Conservation (phyloP, 2,113 vertebrate genomes). For the Camelus bactrianus region DNA sequence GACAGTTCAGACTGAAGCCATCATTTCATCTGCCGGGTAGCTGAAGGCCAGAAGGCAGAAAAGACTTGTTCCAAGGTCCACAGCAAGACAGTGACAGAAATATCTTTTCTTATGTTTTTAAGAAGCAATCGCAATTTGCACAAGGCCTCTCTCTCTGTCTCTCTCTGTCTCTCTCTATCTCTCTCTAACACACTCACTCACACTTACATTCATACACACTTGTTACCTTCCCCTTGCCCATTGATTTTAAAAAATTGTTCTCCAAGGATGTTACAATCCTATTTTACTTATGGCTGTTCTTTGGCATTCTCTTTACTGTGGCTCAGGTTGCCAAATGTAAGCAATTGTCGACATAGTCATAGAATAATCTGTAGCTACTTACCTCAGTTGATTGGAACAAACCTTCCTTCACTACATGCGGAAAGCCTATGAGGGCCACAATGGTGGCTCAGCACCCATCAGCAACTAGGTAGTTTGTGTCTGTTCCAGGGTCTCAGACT, state of each 20-base stretch:
- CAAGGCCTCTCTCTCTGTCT: not conserved
- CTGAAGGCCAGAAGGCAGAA: not conserved
- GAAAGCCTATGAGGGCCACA: not conserved
- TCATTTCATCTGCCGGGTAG: not conserved
- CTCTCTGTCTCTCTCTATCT: not conserved
- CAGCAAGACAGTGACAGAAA: not conserved
- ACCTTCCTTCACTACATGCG: not conserved
- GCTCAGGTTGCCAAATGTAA: not conserved
- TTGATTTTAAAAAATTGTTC: not conserved
- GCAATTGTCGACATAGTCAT: not conserved
- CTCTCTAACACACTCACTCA: not conserved
- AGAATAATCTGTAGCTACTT: not conserved
- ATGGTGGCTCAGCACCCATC: not conserved
- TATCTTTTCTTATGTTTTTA: not conserved
- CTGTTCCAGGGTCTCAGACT: not conserved
- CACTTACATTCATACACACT: not conserved
- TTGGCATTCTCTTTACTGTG: slow-evolving; percentile 29
- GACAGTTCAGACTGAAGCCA: not conserved
- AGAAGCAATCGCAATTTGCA: not conserved
- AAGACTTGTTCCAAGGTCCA: not conserved
- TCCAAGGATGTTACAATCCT: not conserved
- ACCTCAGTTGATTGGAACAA: not conserved
- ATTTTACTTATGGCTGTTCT: not conserved
- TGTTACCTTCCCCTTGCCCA: not conserved
- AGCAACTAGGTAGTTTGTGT: not conserved